phyloP scores from a whole-genome alignment of 2,113 vertebrate genomes.

The Glaucomys volans region DNA sequence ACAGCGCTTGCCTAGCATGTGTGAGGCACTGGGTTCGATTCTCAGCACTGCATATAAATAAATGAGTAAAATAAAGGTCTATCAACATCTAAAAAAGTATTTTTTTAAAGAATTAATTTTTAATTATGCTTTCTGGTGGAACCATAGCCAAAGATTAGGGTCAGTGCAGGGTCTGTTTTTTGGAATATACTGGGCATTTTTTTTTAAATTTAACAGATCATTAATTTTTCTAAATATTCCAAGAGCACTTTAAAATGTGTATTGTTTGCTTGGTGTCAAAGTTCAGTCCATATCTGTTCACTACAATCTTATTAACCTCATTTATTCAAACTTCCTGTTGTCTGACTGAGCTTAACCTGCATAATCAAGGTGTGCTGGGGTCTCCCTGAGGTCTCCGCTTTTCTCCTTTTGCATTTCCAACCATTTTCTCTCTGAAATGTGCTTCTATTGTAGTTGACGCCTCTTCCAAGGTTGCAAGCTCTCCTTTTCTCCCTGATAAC shows the following conservation, averaged over 20 bases:
- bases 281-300: not conserved
- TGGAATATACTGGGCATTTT: not conserved
- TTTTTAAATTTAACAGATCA: conserved; percentile 34
- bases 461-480: not conserved
- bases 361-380: not conserved
- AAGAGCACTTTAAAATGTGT: conserved; percentile 39
- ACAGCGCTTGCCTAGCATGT: too few relatives aligned
- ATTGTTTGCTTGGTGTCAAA: conserved; percentile 31
- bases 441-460: not conserved
- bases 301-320: not conserved
- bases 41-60: too few relatives aligned
- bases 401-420: not conserved
- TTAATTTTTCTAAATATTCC: conserved; percentile 56
- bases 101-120: conserved; percentile 1
- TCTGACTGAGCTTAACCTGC: not conserved
- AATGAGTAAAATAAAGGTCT: too few relatives aligned
- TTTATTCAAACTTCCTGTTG: conserved; percentile 29
- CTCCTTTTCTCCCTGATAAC: not conserved
- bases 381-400: not conserved
- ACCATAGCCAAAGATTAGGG: not conserved
- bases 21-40: too few relatives aligned
- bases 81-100: too few relatives aligned
- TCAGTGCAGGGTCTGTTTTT: not conserved
- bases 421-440: not conserved
- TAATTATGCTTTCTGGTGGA: not conserved